Evolutionary conservation across 2,888 invertebrate genomes (phyloP), one percentile per base, ranked within the genome.

Genomic region (Holacanthella duospinosa): DNA sequence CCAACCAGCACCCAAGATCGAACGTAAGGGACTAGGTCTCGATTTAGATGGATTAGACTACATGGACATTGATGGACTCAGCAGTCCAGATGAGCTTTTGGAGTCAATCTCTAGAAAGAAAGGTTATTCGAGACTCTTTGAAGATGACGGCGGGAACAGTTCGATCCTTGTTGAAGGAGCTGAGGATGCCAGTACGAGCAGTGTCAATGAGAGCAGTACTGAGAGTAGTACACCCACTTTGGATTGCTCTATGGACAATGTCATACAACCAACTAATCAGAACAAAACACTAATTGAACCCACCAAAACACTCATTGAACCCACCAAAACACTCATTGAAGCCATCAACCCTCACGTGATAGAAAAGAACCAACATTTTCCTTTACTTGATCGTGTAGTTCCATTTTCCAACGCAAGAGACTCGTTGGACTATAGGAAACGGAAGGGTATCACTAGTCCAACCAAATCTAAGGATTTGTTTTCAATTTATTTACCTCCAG

Each of bases 41-140:
- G 86, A 88, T 59, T 80, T 85, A 55, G 89, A 89, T 70, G 86
- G 88, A 74, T 86, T 91, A 69, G 89, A 89, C 75, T 92, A 87
- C 75, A 90, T 88, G 81, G 92, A 92, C 75, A 89, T 89, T 0
- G 89, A 89, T 0, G 89, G 69, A 3, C 27, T 66, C 19, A 70
- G 68, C 44, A 72, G 72, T 60, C 72, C 72, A 6, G 72, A 72
- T 57, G 70, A 70, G 4, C 29, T 56, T 3, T 43, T 65, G 2
- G 59, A 60, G 12, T 24, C 57, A 55, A 64, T 61, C 12, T 61
- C 65, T 9, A 65, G 65, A 55, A 67, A 65, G 43, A 66, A 66
- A 56, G 71, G 69, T 4, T 71, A 70, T 29, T 60, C 66, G 25
- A 68, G 65, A 59, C 54, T 70, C n/a, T 62, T 61, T 12, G 64